phyloP scores from a whole-genome alignment of 2,888 invertebrate species.

The Lordiphosa andalusiaca region DNA sequence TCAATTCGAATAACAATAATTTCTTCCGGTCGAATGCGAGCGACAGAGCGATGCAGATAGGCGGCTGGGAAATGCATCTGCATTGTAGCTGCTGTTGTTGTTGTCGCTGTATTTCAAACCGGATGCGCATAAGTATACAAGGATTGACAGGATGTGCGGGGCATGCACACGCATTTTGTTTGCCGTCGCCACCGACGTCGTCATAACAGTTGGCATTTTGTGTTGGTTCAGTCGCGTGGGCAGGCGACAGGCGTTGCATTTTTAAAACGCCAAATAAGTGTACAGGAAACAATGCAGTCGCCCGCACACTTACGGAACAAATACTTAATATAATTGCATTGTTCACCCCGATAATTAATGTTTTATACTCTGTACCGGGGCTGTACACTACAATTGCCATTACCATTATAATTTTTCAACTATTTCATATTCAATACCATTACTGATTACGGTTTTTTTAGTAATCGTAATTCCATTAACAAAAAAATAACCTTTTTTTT shows the following conservation, averaged over 20 bases:
- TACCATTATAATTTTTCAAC: too few relatives aligned
- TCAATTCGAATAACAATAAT: slow-evolving; percentile 75
- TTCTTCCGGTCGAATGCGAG: slow-evolving; percentile 67
- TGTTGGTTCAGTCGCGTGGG: slow-evolving; percentile 8
- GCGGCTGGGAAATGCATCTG: slow-evolving; percentile 43
- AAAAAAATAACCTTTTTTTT: too few relatives aligned
- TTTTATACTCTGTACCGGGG: too few relatives aligned
- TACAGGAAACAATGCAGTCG: slow-evolving; percentile 8
- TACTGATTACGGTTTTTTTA: too few relatives aligned
- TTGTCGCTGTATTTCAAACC: slow-evolving; percentile 42
- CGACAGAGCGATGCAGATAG: slow-evolving; percentile 39
- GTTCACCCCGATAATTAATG: slow-evolving; percentile 19
- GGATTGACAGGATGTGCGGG: slow-evolving; percentile 73
- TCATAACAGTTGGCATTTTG: slow-evolving; percentile 20
- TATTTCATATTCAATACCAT: too few relatives aligned
- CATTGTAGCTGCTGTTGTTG: slow-evolving; percentile 24
- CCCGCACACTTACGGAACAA: not conserved
- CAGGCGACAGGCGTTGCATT: slow-evolving; percentile 10
- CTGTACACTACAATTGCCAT: too few relatives aligned
- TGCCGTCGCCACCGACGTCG: slow-evolving; percentile 29
- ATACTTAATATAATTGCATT: slow-evolving; percentile 35
- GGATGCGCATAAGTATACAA: slow-evolving; percentile 69
- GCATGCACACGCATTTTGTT: slow-evolving; percentile 59
- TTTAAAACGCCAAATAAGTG: slow-evolving; percentile 20
- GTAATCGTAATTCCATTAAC: too few relatives aligned